Evolutionary conservation across 2,888 invertebrate genomes (phyloP).

Genomic region (Leptinotarsa juncta): DNA sequence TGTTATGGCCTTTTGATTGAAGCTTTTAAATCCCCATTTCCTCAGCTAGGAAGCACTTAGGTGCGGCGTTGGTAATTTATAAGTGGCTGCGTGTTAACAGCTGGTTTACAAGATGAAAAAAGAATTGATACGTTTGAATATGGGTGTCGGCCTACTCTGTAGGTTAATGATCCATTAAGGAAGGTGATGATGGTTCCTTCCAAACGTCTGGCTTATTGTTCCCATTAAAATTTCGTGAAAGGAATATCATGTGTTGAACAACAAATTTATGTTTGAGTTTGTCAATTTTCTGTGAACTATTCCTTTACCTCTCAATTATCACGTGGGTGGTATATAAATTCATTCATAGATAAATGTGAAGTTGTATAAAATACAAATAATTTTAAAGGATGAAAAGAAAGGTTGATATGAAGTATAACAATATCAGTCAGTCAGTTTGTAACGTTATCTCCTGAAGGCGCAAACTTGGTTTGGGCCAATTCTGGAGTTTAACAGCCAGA

Average conservation of each 20-base stretch:
- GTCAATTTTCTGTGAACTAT: neutral
- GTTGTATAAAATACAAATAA: too few relatives aligned
- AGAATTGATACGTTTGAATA: constrained; percentile 39
- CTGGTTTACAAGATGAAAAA: constrained; percentile 41
- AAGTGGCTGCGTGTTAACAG: constrained; percentile 43
- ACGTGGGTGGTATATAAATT: too few relatives aligned
- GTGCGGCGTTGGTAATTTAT: constrained; percentile 38
- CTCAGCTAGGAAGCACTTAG: constrained; percentile 27
- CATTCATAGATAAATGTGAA: too few relatives aligned
- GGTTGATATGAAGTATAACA: too few relatives aligned
- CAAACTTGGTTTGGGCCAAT: too few relatives aligned
- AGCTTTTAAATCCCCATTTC: constrained; percentile 29
- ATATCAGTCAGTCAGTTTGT: too few relatives aligned
- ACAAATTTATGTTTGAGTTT: neutral
- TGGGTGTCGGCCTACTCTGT: constrained; percentile 34
- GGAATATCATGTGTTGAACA: neutral
- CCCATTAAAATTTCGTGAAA: neutral
- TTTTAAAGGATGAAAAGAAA: too few relatives aligned
- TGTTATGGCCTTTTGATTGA: constrained; percentile 24
- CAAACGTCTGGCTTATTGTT: constrained; percentile 7
- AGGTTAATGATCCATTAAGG: constrained; percentile 37
- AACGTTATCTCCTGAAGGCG: too few relatives aligned
- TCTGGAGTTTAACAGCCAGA: too few relatives aligned
- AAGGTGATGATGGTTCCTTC: constrained; percentile 25
- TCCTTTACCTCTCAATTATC: too few relatives aligned